Evolutionary conservation across 2,888 invertebrate species (phyloP), one percentile per base, ranked within the genome.

Genomic region (Drosophila vallismaia): DNA sequence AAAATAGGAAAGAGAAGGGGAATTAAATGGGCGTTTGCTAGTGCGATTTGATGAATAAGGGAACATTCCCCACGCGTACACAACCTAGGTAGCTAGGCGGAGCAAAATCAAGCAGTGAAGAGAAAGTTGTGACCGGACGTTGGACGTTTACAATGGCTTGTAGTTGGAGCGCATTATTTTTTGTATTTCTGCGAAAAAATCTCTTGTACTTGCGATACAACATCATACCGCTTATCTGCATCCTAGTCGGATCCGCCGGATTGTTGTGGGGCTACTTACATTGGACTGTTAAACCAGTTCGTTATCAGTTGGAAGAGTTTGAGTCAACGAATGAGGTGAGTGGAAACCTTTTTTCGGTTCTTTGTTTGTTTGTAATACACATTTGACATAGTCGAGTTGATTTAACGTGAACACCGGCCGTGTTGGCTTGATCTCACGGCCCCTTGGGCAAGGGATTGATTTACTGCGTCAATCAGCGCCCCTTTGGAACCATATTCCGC

Each of bases 121-220:
- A 36, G 36, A 36, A 36, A 36, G 36, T 36, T 4, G 36, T n/a
- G n/a, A n/a, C 12, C 36, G 36, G n/a, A n/a, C n/a, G 40, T 45
- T 14, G 36, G n/a, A n/a, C n/a, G 40, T 45, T 14, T 59, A 58
- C 14, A 46, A 84, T 85, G 85, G 46, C 52, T 26, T 68, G 64
- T 33, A 57, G 44, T 8, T 70, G 68, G 24, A 75, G 58, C 45
- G 63, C 71, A 3, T 69, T 84, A 45, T 81, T 86, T 56, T 44
- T 40, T 29, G 82, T 89, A 8, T 90, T 91, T 71, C 64, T 80
- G 24, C 81, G 83, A 42, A 91, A 91, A 66, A 90, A 91, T 56
- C 74, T 79, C 9, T 70, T 88, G 6, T 84, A 85, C 29, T 31
- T 91, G 26, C 76, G 66, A n/a, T 89, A 76, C 36, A 74, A 79